phyloP scores from a whole-genome alignment of 1,140 invertebrate species.

The Polyergus mexicanus region DNA sequence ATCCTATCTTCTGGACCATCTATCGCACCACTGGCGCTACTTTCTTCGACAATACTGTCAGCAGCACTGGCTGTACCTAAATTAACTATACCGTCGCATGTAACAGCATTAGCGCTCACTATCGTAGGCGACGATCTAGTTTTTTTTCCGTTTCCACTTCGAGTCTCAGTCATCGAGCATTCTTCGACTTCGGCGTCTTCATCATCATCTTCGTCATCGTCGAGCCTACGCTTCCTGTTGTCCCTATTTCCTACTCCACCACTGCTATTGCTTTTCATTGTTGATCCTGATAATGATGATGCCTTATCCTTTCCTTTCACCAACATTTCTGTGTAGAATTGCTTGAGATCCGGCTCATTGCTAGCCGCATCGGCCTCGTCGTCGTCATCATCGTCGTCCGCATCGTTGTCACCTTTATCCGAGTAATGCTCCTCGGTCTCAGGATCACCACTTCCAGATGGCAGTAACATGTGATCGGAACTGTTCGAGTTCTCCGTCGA shows the following conservation, averaged over 20 bases:
- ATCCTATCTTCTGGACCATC: constrained; percentile 76
- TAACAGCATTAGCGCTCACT: constrained; percentile 22
- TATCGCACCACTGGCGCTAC: constrained; percentile 54
- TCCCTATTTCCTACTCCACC: constrained; percentile 43
- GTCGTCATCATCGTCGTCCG: constrained; percentile 85
- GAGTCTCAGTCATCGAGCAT: constrained; percentile 59
- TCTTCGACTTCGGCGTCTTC: constrained; percentile 75
- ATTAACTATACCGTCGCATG: constrained; percentile 50
- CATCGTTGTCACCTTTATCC: constrained; percentile 85
- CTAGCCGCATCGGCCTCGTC: constrained; percentile 81
- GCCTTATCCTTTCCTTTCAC: constrained; percentile 86
- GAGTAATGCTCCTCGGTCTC: constrained; percentile 74
- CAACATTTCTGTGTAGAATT: constrained; percentile 87
- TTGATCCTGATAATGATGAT: constrained; percentile 50
- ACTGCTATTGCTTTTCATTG: constrained; percentile 74
- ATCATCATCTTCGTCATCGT: constrained; percentile 75
- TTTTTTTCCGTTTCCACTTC: constrained; percentile 56
- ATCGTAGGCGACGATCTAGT: constrained; percentile 48
- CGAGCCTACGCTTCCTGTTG: constrained; percentile 51
- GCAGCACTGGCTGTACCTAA: constrained; percentile 37
- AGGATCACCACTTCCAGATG: constrained; percentile 79
- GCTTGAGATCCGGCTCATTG: constrained; percentile 84
- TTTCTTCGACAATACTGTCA: constrained; percentile 42
- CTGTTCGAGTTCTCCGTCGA: constrained; percentile 82
- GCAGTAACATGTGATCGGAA: constrained; percentile 79